Evolutionary conservation across 2,797 vertebrate species (phyloP).

Genomic region (Phataginus tricuspis): DNA sequence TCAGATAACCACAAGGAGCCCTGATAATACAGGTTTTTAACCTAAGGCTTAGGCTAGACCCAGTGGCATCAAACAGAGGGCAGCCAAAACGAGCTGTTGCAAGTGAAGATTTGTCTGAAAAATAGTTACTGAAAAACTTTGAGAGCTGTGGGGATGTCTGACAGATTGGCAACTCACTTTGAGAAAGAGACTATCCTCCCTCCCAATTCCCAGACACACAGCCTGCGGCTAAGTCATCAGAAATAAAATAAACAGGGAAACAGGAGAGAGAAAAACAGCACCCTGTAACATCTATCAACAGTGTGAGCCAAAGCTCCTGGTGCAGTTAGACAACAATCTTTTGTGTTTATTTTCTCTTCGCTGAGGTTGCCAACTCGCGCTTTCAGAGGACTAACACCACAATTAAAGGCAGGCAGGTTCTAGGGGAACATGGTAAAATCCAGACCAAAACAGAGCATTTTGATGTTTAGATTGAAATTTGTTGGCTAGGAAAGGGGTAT

Average conservation of each 20-base stretch:
- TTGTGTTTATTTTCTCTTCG: constrained; percentile 36
- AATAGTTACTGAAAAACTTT: constrained; percentile 57
- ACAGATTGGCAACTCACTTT: constrained; percentile 70
- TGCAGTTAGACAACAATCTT: background rate
- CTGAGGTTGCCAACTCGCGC: background rate
- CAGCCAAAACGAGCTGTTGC: constrained; percentile 11
- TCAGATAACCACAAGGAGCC: background rate
- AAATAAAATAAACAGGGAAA: constrained; percentile 69
- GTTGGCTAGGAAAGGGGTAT: background rate
- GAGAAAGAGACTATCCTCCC: constrained; percentile 44
- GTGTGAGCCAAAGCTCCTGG: constrained; percentile 24
- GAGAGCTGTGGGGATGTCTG: constrained; percentile 50
- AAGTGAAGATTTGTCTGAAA: constrained; percentile 54
- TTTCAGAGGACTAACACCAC: background rate
- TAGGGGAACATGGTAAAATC: background rate
- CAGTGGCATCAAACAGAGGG: background rate
- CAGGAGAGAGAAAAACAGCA: background rate
- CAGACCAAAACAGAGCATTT: background rate
- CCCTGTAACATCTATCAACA: constrained; percentile 32
- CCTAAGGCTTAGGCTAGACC: background rate
- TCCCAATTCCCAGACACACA: constrained; percentile 53
- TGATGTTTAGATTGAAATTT: constrained; percentile 38
- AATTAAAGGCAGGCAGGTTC: background rate
- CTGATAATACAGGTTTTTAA: background rate
- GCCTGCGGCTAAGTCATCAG: constrained; percentile 62